Evolutionary conservation across 2,888 invertebrate species (phyloP), one percentile per base, ranked within the genome.

Genomic region (Mimachlamys varia): DNA sequence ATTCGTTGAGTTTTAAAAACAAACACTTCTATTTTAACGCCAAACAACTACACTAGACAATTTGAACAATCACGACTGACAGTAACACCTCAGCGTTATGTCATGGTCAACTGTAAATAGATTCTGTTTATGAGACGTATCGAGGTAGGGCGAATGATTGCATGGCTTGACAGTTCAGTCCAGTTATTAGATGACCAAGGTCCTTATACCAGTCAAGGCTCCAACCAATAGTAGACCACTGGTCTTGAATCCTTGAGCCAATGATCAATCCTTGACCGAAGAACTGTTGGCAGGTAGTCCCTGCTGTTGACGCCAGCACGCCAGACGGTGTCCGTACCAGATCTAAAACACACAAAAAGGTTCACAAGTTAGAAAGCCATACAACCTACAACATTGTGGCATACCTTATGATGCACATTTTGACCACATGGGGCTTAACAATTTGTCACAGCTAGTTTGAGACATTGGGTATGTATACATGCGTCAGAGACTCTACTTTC

Each of bases 241-340:
- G 7, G 33, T 12, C 22, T n/a, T 62, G 62, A 44, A 5, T 1
- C 76, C 22, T 76, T 76, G 76, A 22, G 7, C 76, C 88, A 17
- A 22, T 87, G 87, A 10, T 90, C 90, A 95, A 88, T 94, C 95
- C 89, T 93, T 94, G 87, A 95, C 94, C 27, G 94, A 94, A 19
- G 94, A 93, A 87, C 94, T 95, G 91, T 95, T 95, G 53, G 95
- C 95, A 37, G 96, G 96, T 15, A 96, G 93, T 88, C 96, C 96
- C 92, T 96, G 96, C 88, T 95, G 95, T 91, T 95, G 95, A 58
- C 96, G 93, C 96, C 96, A 96, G 38, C 96, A 94, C 7, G 96
- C 96, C 37, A 96, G 92, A 88, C 96, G 93, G 91, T 96, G 96
- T 88, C 95, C 94, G 90, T 96, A 96, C 96, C 96, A 96, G 76